phyloP scores from a whole-genome alignment of 2,888 invertebrate genomes.

The Athalia rosae region DNA sequence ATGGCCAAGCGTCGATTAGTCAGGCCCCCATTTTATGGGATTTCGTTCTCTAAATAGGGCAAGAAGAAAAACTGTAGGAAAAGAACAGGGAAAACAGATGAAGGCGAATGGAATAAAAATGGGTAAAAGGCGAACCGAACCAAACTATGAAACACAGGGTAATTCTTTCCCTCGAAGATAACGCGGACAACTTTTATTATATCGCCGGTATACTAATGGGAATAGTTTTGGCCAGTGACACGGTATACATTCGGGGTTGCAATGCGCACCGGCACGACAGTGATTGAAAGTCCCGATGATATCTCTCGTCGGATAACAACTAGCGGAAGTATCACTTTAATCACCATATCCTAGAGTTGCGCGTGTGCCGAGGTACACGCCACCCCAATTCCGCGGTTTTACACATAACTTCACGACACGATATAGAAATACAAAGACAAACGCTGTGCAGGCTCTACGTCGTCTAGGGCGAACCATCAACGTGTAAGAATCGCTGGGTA shows the following conservation, averaged over 20 bases:
- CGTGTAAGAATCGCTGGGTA: too few relatives aligned
- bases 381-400: not conserved
- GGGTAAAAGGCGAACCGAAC: not conserved
- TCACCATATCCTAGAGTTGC: slow-evolving; percentile 65
- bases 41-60: slow-evolving; percentile 1
- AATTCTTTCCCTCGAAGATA: slow-evolving; percentile 21
- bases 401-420: not conserved
- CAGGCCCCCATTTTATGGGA: slow-evolving; percentile 34
- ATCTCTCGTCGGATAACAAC: slow-evolving; percentile 66
- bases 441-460: too few relatives aligned
- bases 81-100: not conserved
- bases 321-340: slow-evolving; percentile 71
- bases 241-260: slow-evolving; percentile 51
- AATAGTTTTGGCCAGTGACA: slow-evolving; percentile 22
- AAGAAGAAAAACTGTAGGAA: not conserved
- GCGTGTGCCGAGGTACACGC: slow-evolving; percentile 19
- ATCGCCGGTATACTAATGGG: slow-evolving; percentile 27
- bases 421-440: too few relatives aligned
- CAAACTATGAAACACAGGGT: too few relatives aligned
- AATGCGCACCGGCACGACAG: slow-evolving; percentile 56
- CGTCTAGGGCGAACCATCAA: too few relatives aligned
- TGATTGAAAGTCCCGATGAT: slow-evolving; percentile 67
- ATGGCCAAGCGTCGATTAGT: slow-evolving; percentile 59
- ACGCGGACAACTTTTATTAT: slow-evolving; percentile 13
- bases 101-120: not conserved